Base-by-base conservation (phyloP, 2,113 vertebrate genomes). In the Hemicordylus capensis region DNA sequence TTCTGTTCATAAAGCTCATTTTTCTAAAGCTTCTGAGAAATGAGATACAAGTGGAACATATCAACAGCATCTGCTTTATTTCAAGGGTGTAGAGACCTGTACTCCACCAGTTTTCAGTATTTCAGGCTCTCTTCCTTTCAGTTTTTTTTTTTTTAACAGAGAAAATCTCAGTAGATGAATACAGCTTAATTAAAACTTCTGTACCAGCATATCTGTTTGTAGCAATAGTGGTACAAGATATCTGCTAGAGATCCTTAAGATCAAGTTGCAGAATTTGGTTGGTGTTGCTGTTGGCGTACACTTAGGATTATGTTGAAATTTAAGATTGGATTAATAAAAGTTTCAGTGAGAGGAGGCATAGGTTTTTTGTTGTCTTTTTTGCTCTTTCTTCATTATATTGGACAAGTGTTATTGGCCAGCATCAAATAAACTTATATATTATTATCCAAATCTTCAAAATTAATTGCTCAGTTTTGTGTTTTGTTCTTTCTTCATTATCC, bases 1-100 rank as follows among this genome's bases (percentile, higher is more conserved):
- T 88, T 90, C n/a, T 91, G 87, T 88, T 75, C 10, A 54, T 22
- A 87, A 77, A 54, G 82, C 44, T 85, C 34, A 66, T n/a, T 88
- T 90, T 91, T 78, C 22, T 88, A 58, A 48, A 84, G 1, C 86
- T 86, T 70, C 9, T 85, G 10, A 87, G 59, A 82, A n/a, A 85
- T 88, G 15, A 66, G 8, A 72, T 74, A 89, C 75, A 37, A 89
- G 69, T 78, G 37, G 9, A 86, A 86, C 91, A 44, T 69, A 59
- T 85, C 6, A n/a, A 74, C 39, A 34, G 54, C 20, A 63, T 75
- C 20, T 64, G 58, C 37, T 42, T 77, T 59, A 17, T 61, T 78
- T 78, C 26, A 74, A 58, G 39, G 42, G 15, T 17, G 11, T 22
- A 69, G 14, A 81, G 20, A 83, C 42, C 28, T 74, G 28, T 14